phyloP scores from a whole-genome alignment of 2,888 invertebrate genomes.

The Cosmorhoe ocellata region DNA sequence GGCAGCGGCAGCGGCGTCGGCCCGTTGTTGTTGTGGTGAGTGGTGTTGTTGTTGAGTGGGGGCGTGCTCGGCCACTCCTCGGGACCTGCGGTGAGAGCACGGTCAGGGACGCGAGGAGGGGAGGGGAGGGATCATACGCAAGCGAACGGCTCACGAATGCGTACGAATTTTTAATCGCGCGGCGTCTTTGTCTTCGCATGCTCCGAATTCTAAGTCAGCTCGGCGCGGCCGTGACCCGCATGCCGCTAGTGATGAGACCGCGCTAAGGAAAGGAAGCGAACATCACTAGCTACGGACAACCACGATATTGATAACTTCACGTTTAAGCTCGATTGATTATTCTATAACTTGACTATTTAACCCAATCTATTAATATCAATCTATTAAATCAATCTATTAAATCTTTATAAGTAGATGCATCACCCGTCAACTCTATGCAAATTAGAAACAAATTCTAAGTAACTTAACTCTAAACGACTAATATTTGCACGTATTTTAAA shows the following conservation, averaged over 20 bases:
- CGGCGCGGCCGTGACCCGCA: conserved; percentile 60
- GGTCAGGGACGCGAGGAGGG: conserved; percentile 88
- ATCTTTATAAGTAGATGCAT: too few relatives aligned
- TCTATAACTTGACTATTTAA: conserved; percentile 36
- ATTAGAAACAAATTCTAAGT: too few relatives aligned
- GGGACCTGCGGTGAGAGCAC: conserved; percentile 77
- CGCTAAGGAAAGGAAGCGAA: conserved; percentile 62
- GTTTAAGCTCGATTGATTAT: conserved; percentile 3
- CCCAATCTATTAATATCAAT: too few relatives aligned
- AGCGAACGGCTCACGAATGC: conserved; percentile 38
- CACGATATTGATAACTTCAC: conserved; percentile 7
- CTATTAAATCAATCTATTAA: too few relatives aligned
- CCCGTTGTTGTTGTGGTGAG: conserved; percentile 81
- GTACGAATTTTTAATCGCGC: conserved; percentile 59
- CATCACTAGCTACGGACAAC: conserved; percentile 70
- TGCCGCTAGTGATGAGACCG: conserved; percentile 25
- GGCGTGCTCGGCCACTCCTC: conserved; percentile 79
- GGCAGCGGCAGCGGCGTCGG: conserved; percentile 74
- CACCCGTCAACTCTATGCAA: too few relatives aligned
- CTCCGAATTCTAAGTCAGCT: conserved; percentile 62
- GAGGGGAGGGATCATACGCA: conserved; percentile 52
- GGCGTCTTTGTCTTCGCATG: conserved; percentile 59
- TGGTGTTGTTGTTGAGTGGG: conserved; percentile 81
- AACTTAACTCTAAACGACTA: too few relatives aligned
- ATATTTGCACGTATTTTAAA: too few relatives aligned